phyloP scores from a whole-genome alignment of 2,888 invertebrate genomes.

The Sicus ferrugineus region DNA sequence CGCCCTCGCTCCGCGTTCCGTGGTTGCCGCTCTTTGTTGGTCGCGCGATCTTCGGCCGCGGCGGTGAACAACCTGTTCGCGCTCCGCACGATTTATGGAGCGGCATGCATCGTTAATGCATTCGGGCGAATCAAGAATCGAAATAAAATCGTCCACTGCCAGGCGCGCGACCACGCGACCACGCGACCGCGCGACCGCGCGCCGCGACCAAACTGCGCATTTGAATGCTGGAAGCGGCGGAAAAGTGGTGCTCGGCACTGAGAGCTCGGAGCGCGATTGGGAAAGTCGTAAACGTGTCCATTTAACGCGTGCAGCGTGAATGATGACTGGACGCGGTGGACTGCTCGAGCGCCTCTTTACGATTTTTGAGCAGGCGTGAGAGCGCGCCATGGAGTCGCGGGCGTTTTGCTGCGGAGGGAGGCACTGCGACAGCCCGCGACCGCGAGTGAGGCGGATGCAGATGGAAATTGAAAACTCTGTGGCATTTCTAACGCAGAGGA shows the following conservation, averaged over 20 bases:
- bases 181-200: background rate
- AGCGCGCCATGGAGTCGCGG: background rate
- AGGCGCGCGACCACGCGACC: background rate
- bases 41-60: background rate
- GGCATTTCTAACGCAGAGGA: constrained; percentile 9
- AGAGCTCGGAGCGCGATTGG: background rate
- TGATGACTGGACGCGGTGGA: constrained; percentile 5
- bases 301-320: constrained; percentile 24
- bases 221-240: constrained; percentile 11
- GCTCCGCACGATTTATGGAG: background rate
- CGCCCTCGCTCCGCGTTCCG: background rate
- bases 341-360: background rate
- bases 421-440: background rate
- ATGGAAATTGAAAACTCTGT: background rate
- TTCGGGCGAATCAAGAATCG: constrained; percentile 11
- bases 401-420: background rate
- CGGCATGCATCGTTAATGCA: constrained; percentile 8
- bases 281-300: constrained; percentile 14
- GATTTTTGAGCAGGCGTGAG: background rate
- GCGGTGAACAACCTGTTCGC: background rate
- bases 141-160: constrained; percentile 8
- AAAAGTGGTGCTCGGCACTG: constrained; percentile 7
- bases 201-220: background rate
- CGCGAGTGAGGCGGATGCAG: background rate
- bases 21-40: background rate